Base-by-base conservation (phyloP, 2,888 invertebrate species). In the Parnassius mnemosyne region DNA sequence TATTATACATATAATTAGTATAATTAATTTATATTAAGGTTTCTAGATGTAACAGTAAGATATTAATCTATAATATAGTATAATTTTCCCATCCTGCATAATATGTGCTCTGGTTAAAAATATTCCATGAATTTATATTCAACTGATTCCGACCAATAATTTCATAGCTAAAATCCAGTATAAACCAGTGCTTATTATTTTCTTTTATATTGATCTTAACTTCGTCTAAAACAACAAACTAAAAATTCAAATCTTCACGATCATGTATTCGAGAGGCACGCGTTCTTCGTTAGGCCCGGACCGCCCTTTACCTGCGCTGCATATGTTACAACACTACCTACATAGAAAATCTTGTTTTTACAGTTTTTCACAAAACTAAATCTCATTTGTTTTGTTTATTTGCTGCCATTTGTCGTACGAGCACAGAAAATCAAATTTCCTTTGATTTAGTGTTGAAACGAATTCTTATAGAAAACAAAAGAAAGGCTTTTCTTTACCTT, bases 251-350 rank as follows among this genome's bases (percentile, higher is more conserved):
- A 77, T 75, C 75, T 83, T 80, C 83, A 80, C 67, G 66, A 83
- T 89, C 87, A 84, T 73, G 88, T 90, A 90, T 90, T 85, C 89
- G 71, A 60, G 62, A 70, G 72, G 76, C 90, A 86, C 81, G 75
- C 84, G 69, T 76, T 79, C 79, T 87, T 90, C 90, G 90, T 90
- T 90, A 90, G 89, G 76, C 66, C 73, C 74, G 76, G 62, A 71
- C 78, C 76, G 72, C 72, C 81, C 83, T 80, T 82, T 85, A 89
- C 90, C 90, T 89, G 88, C 83, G 68, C 86, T 87, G 90, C 90
- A 89, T 90, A 90, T 89, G 90, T 89, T 89, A 88, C 62, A 65
- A 44, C 65, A 68, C 66, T 62, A 68, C 62, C 49, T 74, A 57
- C 66, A 47, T 69, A 68, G 72, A 71, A 61, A 61, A 65, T 66